Percentiles rank a stretch among this genome's conserved stretches.
phyloP scores from a whole-genome alignment of 1,140 invertebrate genomes.

The Drosophila rhopaloa region DNA sequence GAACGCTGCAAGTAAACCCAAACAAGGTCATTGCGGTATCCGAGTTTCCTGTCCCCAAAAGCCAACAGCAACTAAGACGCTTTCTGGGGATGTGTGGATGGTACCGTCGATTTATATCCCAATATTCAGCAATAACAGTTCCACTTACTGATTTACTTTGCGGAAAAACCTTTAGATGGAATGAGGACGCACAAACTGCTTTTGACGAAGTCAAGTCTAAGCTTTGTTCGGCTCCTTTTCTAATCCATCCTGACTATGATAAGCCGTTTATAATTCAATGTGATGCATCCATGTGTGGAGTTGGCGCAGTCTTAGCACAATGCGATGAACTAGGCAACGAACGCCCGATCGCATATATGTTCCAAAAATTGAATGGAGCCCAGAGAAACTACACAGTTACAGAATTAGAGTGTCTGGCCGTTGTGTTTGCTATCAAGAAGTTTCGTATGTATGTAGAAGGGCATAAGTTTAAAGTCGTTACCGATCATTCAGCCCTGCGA shows the following conservation, averaged over 20 bases:
- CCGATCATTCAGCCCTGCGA: background rate
- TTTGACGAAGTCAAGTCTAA: constrained; percentile 6
- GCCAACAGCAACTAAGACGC: background rate
- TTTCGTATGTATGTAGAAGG: too few relatives aligned
- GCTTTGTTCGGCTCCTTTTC: constrained; percentile 5
- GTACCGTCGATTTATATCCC: too few relatives aligned
- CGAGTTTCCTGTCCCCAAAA: background rate
- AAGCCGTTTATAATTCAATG: too few relatives aligned
- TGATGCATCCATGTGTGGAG: too few relatives aligned
- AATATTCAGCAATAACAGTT: too few relatives aligned
- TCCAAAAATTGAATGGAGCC: constrained; percentile 11
- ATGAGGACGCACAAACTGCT: background rate
- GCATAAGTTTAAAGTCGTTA: constrained; percentile 16
- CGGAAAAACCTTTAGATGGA: too few relatives aligned
- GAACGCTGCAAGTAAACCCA: background rate
- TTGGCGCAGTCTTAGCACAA: too few relatives aligned
- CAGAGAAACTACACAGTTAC: constrained; percentile 18
- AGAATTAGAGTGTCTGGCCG: constrained; percentile 14
- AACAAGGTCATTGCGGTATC: background rate
- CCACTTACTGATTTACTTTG: too few relatives aligned
- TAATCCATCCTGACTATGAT: constrained; percentile 5
- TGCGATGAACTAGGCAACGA: background rate
- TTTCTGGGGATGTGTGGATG: background rate
- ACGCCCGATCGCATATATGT: background rate
- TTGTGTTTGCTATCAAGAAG: constrained; percentile 6